A percentile compares a stretch with the other conserved stretches of the same genome.
phyloP scores from a whole-genome alignment of 2,888 invertebrate species.

The Hyposoter dolosus region DNA sequence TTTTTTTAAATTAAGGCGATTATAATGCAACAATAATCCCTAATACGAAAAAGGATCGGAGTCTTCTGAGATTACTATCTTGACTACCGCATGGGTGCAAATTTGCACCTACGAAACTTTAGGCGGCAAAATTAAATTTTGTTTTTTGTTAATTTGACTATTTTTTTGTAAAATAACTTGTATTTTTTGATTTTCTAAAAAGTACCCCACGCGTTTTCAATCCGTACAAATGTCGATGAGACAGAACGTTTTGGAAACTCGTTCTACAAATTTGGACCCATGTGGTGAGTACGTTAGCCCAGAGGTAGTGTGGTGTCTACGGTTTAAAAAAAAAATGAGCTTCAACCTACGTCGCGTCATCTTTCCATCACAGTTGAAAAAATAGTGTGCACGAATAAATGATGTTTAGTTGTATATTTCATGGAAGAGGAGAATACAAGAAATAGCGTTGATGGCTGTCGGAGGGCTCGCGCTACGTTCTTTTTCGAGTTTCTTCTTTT shows the following conservation, averaged over 20 bases:
- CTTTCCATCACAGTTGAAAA: not conserved
- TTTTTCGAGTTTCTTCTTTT: conserved; percentile 34
- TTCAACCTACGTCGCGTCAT: not conserved
- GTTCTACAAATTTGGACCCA: no score
- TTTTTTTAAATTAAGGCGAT: not conserved
- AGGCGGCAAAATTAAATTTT: no score
- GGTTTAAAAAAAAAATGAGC: not conserved
- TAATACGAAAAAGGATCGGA: not conserved
- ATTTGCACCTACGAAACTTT: no score
- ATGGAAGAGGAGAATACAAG: not conserved
- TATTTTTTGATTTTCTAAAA: no score
- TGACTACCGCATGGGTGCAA: no score
- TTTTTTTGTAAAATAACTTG: no score
- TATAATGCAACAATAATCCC: not conserved
- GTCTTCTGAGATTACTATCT: not conserved
- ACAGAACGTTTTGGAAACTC: no score
- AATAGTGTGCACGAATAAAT: conserved; percentile 4
- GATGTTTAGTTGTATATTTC: not conserved
- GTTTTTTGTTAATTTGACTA: no score
- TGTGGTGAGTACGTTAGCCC: no score
- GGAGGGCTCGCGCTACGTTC: conserved; percentile 47
- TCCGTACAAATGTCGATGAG: no score
- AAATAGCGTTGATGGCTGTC: not conserved
- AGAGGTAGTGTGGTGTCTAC: no score
- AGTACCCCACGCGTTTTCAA: no score